Evolutionary conservation across 2,113 vertebrate genomes (phyloP).

Genomic region (Gila orcuttii): DNA sequence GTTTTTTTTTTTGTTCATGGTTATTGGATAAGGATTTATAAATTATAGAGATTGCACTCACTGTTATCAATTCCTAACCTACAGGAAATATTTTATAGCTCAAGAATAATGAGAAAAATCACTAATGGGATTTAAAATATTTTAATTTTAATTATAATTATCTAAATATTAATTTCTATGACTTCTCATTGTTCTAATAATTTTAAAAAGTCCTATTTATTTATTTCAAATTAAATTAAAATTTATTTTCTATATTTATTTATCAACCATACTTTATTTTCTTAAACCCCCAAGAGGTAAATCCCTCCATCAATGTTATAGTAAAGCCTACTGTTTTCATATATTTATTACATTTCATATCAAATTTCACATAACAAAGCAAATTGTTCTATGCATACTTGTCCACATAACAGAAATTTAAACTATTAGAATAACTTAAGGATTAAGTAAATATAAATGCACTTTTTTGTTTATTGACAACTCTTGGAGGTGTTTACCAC

Average conservation of each 20-base stretch:
- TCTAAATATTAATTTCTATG: background rate
- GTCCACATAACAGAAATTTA: background rate
- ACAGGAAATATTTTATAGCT: background rate
- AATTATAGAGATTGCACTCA: background rate
- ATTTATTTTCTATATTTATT: background rate
- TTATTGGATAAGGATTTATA: background rate
- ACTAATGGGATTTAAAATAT: background rate
- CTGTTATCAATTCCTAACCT: no score
- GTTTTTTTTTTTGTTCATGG: background rate
- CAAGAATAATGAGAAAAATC: background rate
- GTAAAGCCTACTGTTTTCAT: background rate
- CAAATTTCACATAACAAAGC: background rate
- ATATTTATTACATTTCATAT: background rate
- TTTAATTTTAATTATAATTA: background rate
- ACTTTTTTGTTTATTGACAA: background rate
- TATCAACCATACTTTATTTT: background rate
- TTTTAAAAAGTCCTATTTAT: background rate
- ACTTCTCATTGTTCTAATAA: background rate
- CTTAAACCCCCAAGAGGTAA: background rate
- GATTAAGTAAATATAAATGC: background rate
- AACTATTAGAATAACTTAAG: background rate
- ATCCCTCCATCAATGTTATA: background rate
- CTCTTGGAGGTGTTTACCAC: background rate
- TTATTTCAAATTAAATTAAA: no score
- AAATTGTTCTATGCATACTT: background rate